Evolutionary conservation across 2,797 vertebrate species (phyloP), one percentile per base, ranked within the genome.

Genomic region (Cebuella pygmaea): DNA sequence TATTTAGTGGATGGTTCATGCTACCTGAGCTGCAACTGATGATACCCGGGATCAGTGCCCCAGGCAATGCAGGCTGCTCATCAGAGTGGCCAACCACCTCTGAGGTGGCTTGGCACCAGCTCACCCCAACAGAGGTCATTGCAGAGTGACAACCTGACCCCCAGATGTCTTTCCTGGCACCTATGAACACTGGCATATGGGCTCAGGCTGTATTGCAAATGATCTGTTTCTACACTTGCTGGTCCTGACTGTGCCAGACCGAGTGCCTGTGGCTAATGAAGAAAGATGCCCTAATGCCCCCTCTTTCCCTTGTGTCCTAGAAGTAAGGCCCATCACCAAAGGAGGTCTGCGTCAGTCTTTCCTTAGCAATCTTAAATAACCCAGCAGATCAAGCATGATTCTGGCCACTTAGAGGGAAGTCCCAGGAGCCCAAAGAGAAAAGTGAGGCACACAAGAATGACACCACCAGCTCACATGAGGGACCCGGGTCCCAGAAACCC

Each of bases 361-460:
- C 75, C 91, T 78, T 52, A 41, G 39, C 41, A 39, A 81, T 39
- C 10, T 57, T 75, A 55, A 90, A 79, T 33, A 92, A 92, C 59
- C 36, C 72, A 85, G 20, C 67, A 30, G 33, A 36, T 41, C 22
- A 12, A 85, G 59, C 80, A 67, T 14, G 5, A 64, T 6, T 81
- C 52, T 15, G 3, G 0, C 61, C 59, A 83, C 94, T 95, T 22
- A 80, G 41, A 61, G 27, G 11, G 75, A 55, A 67, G 50, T 88
- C 13, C 64, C 48, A 41, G 17, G 30, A 26, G 0, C 26, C 41
- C 57, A 26, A 30, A 61, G 8, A 79, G n/a, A 94, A 95, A 93
- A 72, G 27, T 19, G 36, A 89, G 30, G 36, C 44, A 50, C 20
- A n/a, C 1, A 20, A 22, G 89, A 70, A 48, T 27, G 82, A 24